Conservation (phyloP, 2,888 invertebrate species). For the Nephrotoma flavescens region DNA sequence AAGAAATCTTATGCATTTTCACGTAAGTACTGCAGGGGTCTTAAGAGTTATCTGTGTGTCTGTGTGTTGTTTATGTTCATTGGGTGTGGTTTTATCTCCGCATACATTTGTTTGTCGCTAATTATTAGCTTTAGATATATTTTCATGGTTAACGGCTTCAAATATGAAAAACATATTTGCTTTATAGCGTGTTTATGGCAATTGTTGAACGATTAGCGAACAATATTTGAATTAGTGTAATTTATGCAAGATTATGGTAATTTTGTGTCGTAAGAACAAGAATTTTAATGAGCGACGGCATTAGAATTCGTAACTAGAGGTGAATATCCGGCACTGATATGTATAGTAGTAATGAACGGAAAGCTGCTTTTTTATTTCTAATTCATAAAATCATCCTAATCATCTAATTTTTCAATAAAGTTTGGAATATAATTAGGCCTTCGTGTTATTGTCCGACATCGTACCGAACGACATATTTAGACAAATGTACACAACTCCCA, state of each 20-base stretch:
- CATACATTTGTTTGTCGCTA: not conserved
- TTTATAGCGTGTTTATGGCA: not conserved
- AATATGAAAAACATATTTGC: not conserved
- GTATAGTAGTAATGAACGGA: no score
- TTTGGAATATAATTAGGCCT: no score
- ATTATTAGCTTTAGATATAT: not conserved
- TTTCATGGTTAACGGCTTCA: not conserved
- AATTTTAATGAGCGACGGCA: not conserved
- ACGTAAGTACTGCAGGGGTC: not conserved
- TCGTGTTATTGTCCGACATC: no score
- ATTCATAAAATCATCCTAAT: no score
- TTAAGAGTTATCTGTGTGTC: not conserved
- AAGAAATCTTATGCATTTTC: not conserved
- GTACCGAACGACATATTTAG: no score
- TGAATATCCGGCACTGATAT: not conserved
- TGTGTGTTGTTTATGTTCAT: not conserved
- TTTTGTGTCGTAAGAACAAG: not conserved
- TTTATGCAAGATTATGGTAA: not conserved
- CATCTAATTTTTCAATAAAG: no score
- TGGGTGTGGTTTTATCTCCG: not conserved
- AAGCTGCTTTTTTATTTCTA: no score
- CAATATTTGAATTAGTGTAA: not conserved
- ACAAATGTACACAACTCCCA: no score
- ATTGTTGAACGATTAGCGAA: not conserved
- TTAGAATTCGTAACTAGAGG: not conserved